These are phyloP conservation scores for Caradrina kadenii DNA, from an alignment of 2,888 invertebrate species.

Conservation along the genomic window DNA sequence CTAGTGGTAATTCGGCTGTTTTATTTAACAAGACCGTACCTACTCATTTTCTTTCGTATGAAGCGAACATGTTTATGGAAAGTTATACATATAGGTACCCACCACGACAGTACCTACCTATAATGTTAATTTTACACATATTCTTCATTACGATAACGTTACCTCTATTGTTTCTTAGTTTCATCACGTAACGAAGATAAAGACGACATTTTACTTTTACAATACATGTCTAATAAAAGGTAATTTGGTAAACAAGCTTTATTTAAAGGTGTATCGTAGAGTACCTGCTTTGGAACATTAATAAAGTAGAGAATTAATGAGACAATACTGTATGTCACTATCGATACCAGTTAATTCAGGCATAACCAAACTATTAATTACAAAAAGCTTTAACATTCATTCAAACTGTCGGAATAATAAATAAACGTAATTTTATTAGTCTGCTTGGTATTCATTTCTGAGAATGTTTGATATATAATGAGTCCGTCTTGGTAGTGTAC, in stretches of 20 bases:
- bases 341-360: neutral
- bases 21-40: neutral
- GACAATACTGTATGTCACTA: neutral
- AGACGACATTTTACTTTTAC: too few species aligned
- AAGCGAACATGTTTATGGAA: neutral
- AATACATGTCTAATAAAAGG: neutral
- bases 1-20: neutral
- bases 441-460: neutral
- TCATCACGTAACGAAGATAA: neutral
- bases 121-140: neutral
- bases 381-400: slow-evolving; percentile 4
- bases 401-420: neutral
- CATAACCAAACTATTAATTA: neutral
- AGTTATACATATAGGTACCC: neutral
- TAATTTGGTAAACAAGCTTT: neutral
- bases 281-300: neutral
- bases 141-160: too few species aligned
- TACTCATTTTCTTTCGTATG: slow-evolving; percentile 1
- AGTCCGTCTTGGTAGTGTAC: neutral
- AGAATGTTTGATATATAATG: neutral
- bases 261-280: neutral
- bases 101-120: neutral
- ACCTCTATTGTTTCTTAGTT: neutral
- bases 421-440: neutral
- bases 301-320: neutral